phyloP scores from a whole-genome alignment of 2,797 vertebrate genomes.

The Danio choprae region DNA sequence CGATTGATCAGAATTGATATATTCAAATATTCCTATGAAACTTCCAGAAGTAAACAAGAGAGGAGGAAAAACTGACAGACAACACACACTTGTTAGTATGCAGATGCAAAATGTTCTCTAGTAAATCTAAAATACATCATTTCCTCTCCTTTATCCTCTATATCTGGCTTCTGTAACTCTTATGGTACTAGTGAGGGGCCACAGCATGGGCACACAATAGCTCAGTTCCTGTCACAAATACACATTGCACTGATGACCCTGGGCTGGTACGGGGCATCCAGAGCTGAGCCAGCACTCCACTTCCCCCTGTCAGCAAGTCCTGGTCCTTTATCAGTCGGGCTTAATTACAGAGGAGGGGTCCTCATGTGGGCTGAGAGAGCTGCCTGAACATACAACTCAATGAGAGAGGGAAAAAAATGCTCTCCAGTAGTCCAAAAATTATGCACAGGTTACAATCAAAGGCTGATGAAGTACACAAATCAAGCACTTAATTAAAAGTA shows the following conservation, averaged over 20 bases:
- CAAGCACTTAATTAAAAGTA: too few species aligned
- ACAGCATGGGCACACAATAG: constrained; percentile 29
- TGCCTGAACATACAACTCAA: background rate
- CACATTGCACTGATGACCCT: constrained; percentile 34
- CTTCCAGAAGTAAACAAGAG: too few species aligned
- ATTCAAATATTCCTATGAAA: too few species aligned
- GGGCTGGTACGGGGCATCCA: constrained; percentile 42
- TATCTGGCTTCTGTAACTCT: background rate
- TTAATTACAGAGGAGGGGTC: constrained; percentile 49
- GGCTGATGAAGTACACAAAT: too few species aligned
- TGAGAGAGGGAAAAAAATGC: background rate
- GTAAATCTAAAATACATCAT: background rate
- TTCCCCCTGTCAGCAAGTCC: constrained; percentile 56
- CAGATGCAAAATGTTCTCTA: too few species aligned
- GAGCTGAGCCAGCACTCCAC: constrained; percentile 58
- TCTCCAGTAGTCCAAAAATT: too few species aligned
- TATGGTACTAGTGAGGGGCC: background rate
- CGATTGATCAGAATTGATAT: too few species aligned
- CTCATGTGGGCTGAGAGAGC: constrained; percentile 12
- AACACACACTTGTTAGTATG: too few species aligned
- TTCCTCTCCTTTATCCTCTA: background rate
- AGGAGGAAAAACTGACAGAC: too few species aligned
- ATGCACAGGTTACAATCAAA: too few species aligned
- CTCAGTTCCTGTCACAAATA: constrained; percentile 43
- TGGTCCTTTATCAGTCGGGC: constrained; percentile 43